Conservation (phyloP, 2,797 vertebrate species). For the Eleutherodactylus coqui region DNA sequence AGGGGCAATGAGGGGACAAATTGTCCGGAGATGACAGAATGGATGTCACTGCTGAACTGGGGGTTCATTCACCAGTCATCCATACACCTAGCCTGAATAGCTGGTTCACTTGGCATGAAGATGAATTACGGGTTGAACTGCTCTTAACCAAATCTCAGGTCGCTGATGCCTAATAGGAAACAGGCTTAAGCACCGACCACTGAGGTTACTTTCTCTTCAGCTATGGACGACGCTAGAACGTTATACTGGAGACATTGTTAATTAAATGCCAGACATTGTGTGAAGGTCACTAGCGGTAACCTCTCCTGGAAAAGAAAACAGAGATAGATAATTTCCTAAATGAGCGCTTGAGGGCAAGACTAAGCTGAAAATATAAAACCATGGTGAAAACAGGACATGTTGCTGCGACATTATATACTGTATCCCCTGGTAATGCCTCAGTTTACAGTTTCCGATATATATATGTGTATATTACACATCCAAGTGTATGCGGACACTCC, state of each 20-base stretch:
- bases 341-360: constrained; percentile 28
- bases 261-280: constrained; percentile 53
- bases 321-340: constrained; percentile 45
- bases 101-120: background rate
- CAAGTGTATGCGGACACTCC: background rate
- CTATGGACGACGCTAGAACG: constrained; percentile 28
- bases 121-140: background rate
- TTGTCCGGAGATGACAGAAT: constrained; percentile 30
- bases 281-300: constrained; percentile 49
- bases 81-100: background rate
- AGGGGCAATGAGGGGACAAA: constrained; percentile 28
- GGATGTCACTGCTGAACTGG: background rate
- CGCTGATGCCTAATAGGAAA: constrained; percentile 44
- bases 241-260: constrained; percentile 42
- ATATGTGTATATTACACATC: background rate
- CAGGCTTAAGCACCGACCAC: constrained; percentile 22
- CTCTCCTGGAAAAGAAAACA: constrained; percentile 46
- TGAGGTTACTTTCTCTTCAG: constrained; percentile 23
- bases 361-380: constrained; percentile 42
- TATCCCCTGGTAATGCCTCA: background rate
- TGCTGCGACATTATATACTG: background rate
- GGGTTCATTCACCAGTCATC: background rate
- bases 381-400: background rate
- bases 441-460: background rate
- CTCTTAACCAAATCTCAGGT: constrained; percentile 6